Evolutionary conservation across 2,113 vertebrate genomes (phyloP), one percentile per base, ranked within the genome.

Genomic region (Kryptolebias marmoratus): DNA sequence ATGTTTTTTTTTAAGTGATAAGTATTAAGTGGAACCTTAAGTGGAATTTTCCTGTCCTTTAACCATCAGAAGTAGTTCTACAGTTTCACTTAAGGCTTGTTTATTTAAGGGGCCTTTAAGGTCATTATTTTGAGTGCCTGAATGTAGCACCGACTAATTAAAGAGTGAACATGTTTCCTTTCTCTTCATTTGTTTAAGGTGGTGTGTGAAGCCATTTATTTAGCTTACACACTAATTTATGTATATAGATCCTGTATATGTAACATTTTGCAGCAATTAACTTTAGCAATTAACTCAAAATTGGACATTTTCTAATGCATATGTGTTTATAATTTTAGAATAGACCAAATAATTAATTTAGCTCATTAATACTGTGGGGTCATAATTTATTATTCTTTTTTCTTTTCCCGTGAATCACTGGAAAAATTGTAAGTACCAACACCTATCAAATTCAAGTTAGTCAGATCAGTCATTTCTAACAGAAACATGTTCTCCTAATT

Each of bases 51-150:
- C 11, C 4, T 42, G 22, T 3, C 7, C 11, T 45, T 76, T 74
- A 76, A 71, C 77, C 36, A 55, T 69, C 61, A 52, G 18, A 60
- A 61, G 50, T 11, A n/a, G 36, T 18, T 73, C 73, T 85, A 55
- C 32, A 57, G 71, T 81, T 83, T 79, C 75, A 79, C 71, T 48
- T 42, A 42, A 55, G 81, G 62, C 76, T 79, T 71, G 62, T 66
- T 75, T 77, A 73, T 67, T 71, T n/a, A 1, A 61, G 68, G 42
- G 60, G 30, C 30, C 28, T 72, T 77, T 53, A 67, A 49, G 28
- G 62, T 58, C 66, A 79, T 84, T 77, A 80, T 70, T 73, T 64
- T 67, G 61, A 64, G 55, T 79, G 81, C 67, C 22, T 16, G n/a
- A 52, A 16, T 52, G 49, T 22, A 11, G 50, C 48, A 48, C 32